Conservation (phyloP, 2,113 vertebrate genomes). For the Calidris pugnax region DNA sequence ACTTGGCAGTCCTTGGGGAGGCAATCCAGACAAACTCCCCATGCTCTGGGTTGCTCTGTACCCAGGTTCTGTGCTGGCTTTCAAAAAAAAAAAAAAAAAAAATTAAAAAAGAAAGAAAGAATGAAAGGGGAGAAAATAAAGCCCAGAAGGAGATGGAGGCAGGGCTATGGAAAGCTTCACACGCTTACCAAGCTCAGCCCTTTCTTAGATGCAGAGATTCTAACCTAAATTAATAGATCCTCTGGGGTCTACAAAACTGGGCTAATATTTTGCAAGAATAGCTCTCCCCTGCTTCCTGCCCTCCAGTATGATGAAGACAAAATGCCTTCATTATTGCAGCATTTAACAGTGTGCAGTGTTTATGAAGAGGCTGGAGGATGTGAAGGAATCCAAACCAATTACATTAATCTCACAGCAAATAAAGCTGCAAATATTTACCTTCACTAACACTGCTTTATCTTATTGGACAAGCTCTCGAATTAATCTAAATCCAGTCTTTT, state of each 20-base stretch:
- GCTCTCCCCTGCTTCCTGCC: slow-evolving; percentile 40
- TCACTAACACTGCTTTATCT: slow-evolving; percentile 32
- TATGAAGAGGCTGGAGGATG: slow-evolving; percentile 54
- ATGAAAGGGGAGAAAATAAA: not conserved
- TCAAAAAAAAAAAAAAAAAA: not conserved
- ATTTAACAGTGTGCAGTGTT: slow-evolving; percentile 59
- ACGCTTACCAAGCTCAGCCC: not conserved
- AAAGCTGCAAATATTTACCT: slow-evolving; percentile 61
- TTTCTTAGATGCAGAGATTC: not conserved
- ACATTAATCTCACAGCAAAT: slow-evolving; percentile 65
- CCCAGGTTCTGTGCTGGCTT: not conserved
- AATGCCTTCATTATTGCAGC: slow-evolving; percentile 60
- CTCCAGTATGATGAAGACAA: slow-evolving; percentile 61
- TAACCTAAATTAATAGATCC: slow-evolving; percentile 59
- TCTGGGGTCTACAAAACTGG: slow-evolving; percentile 57
- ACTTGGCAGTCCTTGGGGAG: not conserved
- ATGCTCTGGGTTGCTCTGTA: not conserved
- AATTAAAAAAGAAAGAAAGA: too few species aligned
- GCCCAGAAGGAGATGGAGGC: not conserved
- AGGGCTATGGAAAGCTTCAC: not conserved
- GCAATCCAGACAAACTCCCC: not conserved
- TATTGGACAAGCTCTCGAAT: slow-evolving; percentile 47
- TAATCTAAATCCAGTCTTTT: slow-evolving; percentile 50
- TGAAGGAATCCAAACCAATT: slow-evolving; percentile 64
- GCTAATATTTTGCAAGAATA: slow-evolving; percentile 64